Base-by-base conservation (phyloP, 2,797 vertebrate species). In the Gadopsis marmoratus region DNA sequence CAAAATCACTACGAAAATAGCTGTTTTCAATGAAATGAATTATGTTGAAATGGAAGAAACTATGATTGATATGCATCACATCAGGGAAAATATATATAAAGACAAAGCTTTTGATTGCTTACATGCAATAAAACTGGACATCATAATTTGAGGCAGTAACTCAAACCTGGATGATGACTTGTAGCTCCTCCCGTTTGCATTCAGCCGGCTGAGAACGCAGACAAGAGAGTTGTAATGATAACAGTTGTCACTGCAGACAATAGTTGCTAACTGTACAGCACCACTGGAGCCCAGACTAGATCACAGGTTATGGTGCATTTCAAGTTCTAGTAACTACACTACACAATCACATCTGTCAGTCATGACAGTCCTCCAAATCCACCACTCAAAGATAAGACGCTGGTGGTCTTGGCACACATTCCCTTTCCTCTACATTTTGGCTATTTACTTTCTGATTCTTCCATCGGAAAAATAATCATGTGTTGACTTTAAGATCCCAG, bases 171-270 rank as follows among this genome's bases (percentile, higher is more conserved):
- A 56, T 23, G 43, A 43, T 45, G 39, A 12, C 31, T 43, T 23
- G 51, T 13, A 19, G 26, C 37, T 10, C 41, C 68, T 75, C 53
- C 43, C 70, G 66, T 71, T 81, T 71, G 56, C 56, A 67, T 62
- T 56, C 66, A 71, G n/a, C 55, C 50, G 3, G n/a, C 56, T 61
- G 39, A 33, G 35, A 39, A 45, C 16, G 55, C 47, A 79, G 65
- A 86, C 79, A 78, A 84, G 41, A 75, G 63, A 85, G 79, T 21
- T 74, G 63, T 77, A 45, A 88, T 76, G 69, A 82, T 79, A 82
- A 56, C 37, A 56, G 65, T 23, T 29, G 76, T 76, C 69, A 59
- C 48, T 33, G 63, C 0, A 33, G 81, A 88, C 82, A 85, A 75
- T 68, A 56, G 79, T 71, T 70, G 71, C 63, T 82, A 74, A 88